These are phyloP conservation scores for Abrostola tripartita DNA, from an alignment of 2,888 invertebrate genomes.

Conservation along the genomic window DNA sequence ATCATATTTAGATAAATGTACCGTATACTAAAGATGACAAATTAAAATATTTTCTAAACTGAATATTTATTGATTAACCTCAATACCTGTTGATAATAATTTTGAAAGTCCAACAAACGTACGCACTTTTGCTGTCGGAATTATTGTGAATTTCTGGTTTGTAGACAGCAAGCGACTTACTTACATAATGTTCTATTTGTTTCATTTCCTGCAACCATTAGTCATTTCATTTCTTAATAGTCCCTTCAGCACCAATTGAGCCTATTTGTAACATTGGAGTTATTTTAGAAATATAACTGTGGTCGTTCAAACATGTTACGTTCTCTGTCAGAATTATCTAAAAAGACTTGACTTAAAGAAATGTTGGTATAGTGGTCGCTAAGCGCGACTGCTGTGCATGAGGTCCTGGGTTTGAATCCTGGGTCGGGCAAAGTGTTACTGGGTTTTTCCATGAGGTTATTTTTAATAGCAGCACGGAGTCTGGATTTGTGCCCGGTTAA, in stretches of 20 bases:
- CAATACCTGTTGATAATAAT: neutral
- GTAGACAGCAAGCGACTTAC: neutral
- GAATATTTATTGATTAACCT: constrained; percentile 1
- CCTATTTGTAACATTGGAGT: neutral
- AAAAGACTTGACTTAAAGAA: no score
- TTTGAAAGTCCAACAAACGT: neutral
- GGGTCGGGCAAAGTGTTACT: no score
- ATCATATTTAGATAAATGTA: no score
- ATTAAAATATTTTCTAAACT: neutral
- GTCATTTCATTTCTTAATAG: constrained; percentile 4
- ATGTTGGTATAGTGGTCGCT: no score
- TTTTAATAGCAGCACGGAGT: no score
- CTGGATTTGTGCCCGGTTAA: no score
- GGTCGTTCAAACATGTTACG: no score
- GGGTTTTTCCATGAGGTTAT: no score
- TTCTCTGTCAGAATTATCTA: no score
- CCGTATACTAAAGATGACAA: no score
- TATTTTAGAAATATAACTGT: neutral
- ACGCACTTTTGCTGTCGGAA: neutral
- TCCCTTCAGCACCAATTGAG: constrained; percentile 1
- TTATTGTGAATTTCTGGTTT: constrained; percentile 1
- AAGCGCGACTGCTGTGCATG: no score
- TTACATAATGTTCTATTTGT: constrained; percentile 1
- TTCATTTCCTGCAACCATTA: constrained; percentile 1
- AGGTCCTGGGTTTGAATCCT: no score